These are phyloP conservation scores for Rhopilema esculentum DNA, from an alignment of 30 jellyfish, hydroid and myxozoan species.

Conservation along the genomic window DNA sequence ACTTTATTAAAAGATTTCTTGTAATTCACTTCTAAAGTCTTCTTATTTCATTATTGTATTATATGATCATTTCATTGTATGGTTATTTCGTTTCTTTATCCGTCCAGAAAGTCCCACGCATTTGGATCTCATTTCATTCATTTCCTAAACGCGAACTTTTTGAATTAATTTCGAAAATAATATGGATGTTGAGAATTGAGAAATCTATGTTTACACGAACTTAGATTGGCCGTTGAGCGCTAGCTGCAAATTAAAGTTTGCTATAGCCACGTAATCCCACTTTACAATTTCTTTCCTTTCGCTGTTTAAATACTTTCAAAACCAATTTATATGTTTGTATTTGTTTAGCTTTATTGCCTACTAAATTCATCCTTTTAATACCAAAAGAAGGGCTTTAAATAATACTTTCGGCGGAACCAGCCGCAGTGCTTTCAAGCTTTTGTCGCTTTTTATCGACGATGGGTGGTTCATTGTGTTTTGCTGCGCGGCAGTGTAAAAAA, in stretches of 20 bases:
- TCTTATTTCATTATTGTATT: too few species aligned
- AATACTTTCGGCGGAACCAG: background rate
- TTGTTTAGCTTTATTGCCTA: background rate
- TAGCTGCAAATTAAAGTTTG: background rate
- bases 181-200: too few species aligned
- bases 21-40: too few species aligned
- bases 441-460: background rate
- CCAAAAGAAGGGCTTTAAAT: background rate
- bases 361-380: background rate
- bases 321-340: background rate
- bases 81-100: too few species aligned
- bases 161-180: too few species aligned
- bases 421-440: background rate
- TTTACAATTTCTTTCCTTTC: background rate
- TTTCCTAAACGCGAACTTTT: too few species aligned
- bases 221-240: background rate
- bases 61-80: too few species aligned
- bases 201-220: background rate
- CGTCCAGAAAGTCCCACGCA: too few species aligned
- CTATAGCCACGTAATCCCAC: background rate
- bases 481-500: background rate
- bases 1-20: too few species aligned
- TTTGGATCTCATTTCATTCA: too few species aligned
- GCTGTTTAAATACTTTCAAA: background rate
- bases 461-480: background rate